Evolutionary conservation across 2,113 vertebrate species (phyloP).

Genomic region (Oreamnos americanus): DNA sequence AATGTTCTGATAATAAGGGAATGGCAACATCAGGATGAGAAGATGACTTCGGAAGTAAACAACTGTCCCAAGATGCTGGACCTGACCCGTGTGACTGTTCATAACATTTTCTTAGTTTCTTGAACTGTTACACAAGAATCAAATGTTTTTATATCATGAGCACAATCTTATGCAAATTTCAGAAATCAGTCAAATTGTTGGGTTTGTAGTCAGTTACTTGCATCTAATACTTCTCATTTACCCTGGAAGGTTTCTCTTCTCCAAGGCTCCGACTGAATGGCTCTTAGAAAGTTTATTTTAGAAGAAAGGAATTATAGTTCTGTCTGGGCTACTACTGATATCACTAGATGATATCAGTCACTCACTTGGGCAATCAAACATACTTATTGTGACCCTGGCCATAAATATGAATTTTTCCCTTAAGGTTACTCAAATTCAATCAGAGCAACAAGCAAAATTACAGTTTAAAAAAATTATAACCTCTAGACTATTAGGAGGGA

Average conservation of each 20-base stretch:
- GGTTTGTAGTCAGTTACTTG: background rate
- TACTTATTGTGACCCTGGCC: background rate
- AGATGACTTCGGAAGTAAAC: background rate
- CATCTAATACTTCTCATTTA: background rate
- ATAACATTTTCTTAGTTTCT: background rate
- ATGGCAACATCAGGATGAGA: background rate
- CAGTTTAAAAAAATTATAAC: background rate
- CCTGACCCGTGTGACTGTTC: background rate
- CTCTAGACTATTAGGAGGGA: background rate
- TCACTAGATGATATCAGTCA: background rate
- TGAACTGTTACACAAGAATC: background rate
- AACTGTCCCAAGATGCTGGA: background rate
- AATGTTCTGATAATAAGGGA: background rate
- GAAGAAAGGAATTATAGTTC: background rate
- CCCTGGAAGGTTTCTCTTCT: background rate
- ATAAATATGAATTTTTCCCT: background rate
- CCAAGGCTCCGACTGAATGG: background rate
- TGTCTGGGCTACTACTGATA: background rate
- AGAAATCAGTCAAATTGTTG: background rate
- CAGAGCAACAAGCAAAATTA: background rate
- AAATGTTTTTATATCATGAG: background rate
- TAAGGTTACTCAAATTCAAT: background rate
- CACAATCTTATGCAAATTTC: background rate
- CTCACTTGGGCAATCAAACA: background rate
- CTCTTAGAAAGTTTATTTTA: background rate